Conservation (phyloP, 2,113 vertebrate species). For the Elaphurus davidianus region DNA sequence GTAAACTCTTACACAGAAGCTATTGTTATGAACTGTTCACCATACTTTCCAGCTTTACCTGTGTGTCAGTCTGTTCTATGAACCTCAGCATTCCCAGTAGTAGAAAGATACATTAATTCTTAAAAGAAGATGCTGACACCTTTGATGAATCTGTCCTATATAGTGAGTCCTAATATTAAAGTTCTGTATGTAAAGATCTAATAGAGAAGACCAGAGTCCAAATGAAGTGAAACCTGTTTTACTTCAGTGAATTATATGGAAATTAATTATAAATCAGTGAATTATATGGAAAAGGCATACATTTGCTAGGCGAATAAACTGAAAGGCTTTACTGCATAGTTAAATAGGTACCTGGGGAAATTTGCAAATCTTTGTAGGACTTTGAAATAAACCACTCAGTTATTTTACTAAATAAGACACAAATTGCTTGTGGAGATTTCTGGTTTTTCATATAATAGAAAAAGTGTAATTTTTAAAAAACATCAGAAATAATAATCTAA, state of each 20-base stretch:
- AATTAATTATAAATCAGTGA: not conserved
- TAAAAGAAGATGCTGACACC: constrained; percentile 48
- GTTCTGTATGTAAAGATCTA: constrained; percentile 13
- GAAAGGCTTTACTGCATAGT: constrained; percentile 40
- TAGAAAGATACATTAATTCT: not conserved
- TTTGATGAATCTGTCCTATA: constrained; percentile 17
- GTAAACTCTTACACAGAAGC: constrained; percentile 16
- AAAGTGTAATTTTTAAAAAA: constrained; percentile 46
- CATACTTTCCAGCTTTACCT: not conserved
- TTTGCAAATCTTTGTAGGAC: constrained; percentile 34
- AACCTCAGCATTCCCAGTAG: constrained; percentile 39
- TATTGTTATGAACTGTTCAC: constrained; percentile 8
- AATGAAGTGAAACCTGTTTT: not conserved
- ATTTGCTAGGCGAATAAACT: constrained; percentile 56
- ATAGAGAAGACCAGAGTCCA: constrained; percentile 16
- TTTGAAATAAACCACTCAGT: constrained; percentile 51
- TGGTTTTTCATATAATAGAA: constrained; percentile 35
- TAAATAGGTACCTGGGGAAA: constrained; percentile 39
- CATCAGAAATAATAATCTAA: constrained; percentile 41
- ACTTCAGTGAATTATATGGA: not conserved
- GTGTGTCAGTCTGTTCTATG: constrained; percentile 38
- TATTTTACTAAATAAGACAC: constrained; percentile 27
- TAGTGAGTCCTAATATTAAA: constrained; percentile 37
- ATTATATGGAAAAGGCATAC: constrained; percentile 12
- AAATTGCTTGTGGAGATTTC: constrained; percentile 46